Evolutionary conservation across 2,113 vertebrate species (phyloP), one percentile per base, ranked within the genome.

Genomic region (Anoura caudifer): DNA sequence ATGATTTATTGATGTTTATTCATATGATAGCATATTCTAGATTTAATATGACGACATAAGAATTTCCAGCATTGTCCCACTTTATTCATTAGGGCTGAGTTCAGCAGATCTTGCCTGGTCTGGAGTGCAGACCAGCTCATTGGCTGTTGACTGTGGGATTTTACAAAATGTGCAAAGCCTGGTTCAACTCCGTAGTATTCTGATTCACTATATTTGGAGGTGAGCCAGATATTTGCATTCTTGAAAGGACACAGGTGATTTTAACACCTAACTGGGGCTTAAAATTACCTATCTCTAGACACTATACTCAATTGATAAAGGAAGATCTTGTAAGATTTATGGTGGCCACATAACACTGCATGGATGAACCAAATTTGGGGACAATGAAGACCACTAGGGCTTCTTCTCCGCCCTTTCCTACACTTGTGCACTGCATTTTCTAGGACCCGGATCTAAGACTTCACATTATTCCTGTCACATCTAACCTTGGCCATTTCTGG

Each of bases 1-100:
- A 94, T 96, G 59, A 97, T 96, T 93, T 97, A 87, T 95, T 43
- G 2, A 38, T 87, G 2, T 77, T 95, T 83, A 41, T 96, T 91
- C 89, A 94, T 59, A 41, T 76, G 93, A 94, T 43, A 90, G 54
- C 14, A 38, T 47, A 13, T 97, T 47, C 43, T 47, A 83, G 72
- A 96, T 96, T 91, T 93, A 92, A 92, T 59, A 36, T 76, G 94
- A 95, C 38, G 91, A 52, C 16, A 31, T 45, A 14, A 63, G 67
- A 76, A 86, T 33, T 50, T 50, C 43, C 52, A 84, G 89, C 19
- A 47, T 94, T 98, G 97, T 41, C n/a, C 56, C 79, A 72, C 96
- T 96, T 90, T 93, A 91, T 96, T 97, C 96, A 15, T 94, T 56
- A 89, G 50, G 93, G 76, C 16, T 8, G 43, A 75, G 20, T 69